These are phyloP conservation scores for Acleris emargana DNA, from an alignment of 2,888 invertebrate genomes.

Conservation along the genomic window DNA sequence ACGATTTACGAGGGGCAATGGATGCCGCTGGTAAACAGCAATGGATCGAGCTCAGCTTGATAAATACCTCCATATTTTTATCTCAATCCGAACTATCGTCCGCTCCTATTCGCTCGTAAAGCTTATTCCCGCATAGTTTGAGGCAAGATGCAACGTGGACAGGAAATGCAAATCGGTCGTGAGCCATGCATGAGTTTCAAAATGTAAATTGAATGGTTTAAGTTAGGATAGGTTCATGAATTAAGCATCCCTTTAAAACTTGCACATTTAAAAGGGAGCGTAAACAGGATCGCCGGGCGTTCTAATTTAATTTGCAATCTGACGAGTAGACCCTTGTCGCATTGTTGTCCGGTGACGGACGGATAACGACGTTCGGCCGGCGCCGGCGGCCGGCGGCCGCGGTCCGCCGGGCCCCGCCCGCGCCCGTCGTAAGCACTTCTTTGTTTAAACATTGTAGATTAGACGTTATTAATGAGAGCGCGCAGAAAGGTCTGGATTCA, in stretches of 20 bases:
- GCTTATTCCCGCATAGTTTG: constrained; percentile 51
- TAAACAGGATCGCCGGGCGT: constrained; percentile 64
- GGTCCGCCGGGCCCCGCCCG: constrained; percentile 45
- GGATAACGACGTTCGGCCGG: constrained; percentile 59
- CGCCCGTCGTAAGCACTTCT: constrained; percentile 50
- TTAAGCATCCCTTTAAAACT: constrained; percentile 74
- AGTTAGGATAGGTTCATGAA: constrained; percentile 74
- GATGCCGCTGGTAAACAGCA: constrained; percentile 59
- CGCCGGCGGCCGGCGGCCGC: constrained; percentile 45
- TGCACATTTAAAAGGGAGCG: constrained; percentile 68
- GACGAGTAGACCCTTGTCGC: constrained; percentile 59
- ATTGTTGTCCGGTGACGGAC: constrained; percentile 61
- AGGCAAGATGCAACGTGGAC: constrained; percentile 63
- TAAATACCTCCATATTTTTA: constrained; percentile 39
- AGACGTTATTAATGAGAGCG: constrained; percentile 65
- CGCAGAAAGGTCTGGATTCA: constrained; percentile 56
- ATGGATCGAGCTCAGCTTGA: constrained; percentile 41
- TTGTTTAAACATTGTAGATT: constrained; percentile 63
- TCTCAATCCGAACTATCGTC: constrained; percentile 23
- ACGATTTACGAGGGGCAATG: constrained; percentile 79
- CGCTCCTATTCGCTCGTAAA: constrained; percentile 10
- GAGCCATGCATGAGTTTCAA: constrained; percentile 65
- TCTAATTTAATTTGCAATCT: constrained; percentile 75
- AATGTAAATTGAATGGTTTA: constrained; percentile 79
- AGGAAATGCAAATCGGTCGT: constrained; percentile 68